Base-by-base conservation (phyloP, 2,888 invertebrate species). In the Parnassius glacialis region DNA sequence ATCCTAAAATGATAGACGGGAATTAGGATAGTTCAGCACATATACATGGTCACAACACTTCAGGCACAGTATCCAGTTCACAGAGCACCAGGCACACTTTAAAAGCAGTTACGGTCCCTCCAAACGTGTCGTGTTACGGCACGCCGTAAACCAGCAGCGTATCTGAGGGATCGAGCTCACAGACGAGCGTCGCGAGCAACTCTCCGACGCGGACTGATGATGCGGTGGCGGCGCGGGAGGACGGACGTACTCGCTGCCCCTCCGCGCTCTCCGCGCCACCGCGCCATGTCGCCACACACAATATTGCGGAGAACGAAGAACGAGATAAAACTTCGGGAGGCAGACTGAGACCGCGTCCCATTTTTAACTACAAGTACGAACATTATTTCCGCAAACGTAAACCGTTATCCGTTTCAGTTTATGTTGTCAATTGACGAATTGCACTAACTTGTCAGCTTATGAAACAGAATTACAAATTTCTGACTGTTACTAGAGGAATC, bases 81-180 rank as follows among this genome's bases (percentile, higher is more conserved):
- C 84, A 82, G 80, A 87, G 83, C 87, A 90, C 87, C 78, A 85
- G 83, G 80, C 87, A 90, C 88, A 87, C 87, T 80, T 59, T 85
- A 86, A 81, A n/a, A 83, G 81, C 81, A 84, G 84, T 84, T 80
- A 80, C 80, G 79, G 85, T 90, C 90, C 91, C 90, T 90, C 90
- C 90, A 91, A 91, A 91, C 90, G 90, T 91, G 90, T 90, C 90
- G 89, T 90, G 89, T 90, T 90, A 90, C 90, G 90, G 90, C 84
- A 80, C 87, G 83, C 90, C 90, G 90, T 90, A 90, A 90, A 89
- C 87, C 90, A 90, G 90, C 90, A 90, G 87, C 89, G 90, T 90
- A 90, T 91, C 90, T 92, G 91, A 90, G 90, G 90, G 91, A 90
- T 78, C 81, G 72, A 83, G 80, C 81, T 87, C 85, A 82, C 84